A percentile compares a stretch with the other conserved stretches of the same genome.
Evolutionary conservation across 2,797 vertebrate species (phyloP).

Genomic region (Yasuhikotakia modesta): DNA sequence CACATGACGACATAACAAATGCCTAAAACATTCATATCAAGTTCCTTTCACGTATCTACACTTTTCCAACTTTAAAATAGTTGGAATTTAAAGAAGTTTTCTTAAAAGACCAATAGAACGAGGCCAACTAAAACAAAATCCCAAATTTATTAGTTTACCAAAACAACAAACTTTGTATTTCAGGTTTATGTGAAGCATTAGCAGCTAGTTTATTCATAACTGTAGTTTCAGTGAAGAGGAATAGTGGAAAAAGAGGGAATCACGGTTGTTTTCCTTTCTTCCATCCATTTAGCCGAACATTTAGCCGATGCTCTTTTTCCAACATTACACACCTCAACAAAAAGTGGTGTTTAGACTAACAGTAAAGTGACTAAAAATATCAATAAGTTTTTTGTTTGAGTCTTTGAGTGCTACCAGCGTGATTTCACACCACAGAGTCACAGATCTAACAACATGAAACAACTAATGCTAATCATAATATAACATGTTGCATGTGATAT

Average conservation of each 20-base stretch:
- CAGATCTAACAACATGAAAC: neutral
- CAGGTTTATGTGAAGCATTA: neutral
- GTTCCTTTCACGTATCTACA: neutral
- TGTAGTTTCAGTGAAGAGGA: neutral
- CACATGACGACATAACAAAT: neutral
- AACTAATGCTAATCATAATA: neutral
- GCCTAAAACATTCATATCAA: neutral
- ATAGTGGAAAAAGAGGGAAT: slow-evolving; percentile 21
- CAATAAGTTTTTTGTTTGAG: slow-evolving; percentile 1
- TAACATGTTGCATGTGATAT: neutral
- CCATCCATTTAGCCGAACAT: neutral
- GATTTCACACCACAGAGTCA: too few species aligned
- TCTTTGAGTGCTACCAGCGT: too few species aligned
- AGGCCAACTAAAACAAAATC: neutral
- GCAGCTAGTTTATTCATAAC: neutral
- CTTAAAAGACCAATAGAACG: neutral
- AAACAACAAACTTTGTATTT: slow-evolving; percentile 11
- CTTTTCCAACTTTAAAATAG: neutral
- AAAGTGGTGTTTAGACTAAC: too few species aligned
- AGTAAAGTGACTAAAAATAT: neutral
- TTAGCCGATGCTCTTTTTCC: too few species aligned
- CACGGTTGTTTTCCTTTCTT: neutral
- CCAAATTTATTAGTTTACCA: neutral
- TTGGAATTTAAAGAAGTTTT: too few species aligned
- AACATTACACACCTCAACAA: too few species aligned